These are phyloP conservation scores for Ammodytes dubius DNA, from an alignment of 2,113 vertebrate species.

Conservation along the genomic window DNA sequence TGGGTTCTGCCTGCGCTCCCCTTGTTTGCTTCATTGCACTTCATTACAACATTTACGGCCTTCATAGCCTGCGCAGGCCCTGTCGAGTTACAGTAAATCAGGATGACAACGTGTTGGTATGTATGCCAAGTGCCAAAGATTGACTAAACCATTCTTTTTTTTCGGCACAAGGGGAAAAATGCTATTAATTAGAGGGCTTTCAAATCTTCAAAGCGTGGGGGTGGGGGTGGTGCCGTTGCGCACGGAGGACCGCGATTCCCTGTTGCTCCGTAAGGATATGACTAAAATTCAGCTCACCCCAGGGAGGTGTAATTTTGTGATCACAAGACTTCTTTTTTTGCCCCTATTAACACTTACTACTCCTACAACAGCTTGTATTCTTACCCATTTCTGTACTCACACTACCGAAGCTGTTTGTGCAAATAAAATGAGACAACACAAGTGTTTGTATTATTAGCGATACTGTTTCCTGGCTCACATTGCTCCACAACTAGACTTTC, in stretches of 20 bases:
- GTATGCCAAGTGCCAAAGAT: conserved; percentile 82
- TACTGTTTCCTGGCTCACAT: neutral
- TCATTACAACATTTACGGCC: conserved; percentile 79
- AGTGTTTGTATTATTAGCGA: neutral
- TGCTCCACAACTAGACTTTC: conserved; percentile 27
- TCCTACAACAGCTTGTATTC: conserved; percentile 18
- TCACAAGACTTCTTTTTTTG: conserved; percentile 48
- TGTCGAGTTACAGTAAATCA: conserved; percentile 82
- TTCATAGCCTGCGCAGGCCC: conserved; percentile 72
- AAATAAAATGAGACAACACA: neutral
- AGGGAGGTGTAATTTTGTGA: conserved; percentile 73
- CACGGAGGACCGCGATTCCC: conserved; percentile 70
- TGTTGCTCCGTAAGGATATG: conserved; percentile 79
- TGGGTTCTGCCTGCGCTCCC: conserved; percentile 24
- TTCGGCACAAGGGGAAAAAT: conserved; percentile 73
- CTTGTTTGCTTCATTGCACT: conserved; percentile 71
- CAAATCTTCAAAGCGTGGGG: conserved; percentile 83
- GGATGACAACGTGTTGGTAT: conserved; percentile 84
- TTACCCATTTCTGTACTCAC: neutral
- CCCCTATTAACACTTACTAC: conserved; percentile 59
- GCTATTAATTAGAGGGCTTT: conserved; percentile 85
- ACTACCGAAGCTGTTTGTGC: conserved; percentile 4
- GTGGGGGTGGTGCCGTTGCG: conserved; percentile 56
- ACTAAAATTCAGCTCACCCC: conserved; percentile 76
- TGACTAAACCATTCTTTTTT: conserved; percentile 80